These are phyloP conservation scores for Erebia palarica DNA, from an alignment of 2,888 invertebrate genomes.

Conservation along the genomic window DNA sequence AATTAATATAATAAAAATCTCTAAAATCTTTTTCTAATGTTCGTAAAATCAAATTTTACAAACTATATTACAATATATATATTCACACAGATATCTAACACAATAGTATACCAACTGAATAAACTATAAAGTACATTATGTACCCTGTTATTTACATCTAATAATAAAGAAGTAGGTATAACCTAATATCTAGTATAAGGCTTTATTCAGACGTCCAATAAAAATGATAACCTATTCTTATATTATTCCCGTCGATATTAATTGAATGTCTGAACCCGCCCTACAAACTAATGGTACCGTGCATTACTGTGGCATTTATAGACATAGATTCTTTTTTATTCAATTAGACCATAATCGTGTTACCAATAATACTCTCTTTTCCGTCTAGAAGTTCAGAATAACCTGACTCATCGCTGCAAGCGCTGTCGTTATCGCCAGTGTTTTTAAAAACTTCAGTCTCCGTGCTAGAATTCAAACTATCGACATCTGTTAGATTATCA, in stretches of 20 bases:
- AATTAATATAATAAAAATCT: slow-evolving; percentile 49
- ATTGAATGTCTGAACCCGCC: background rate
- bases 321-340: background rate
- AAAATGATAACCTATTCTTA: background rate
- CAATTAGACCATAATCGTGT: slow-evolving; percentile 74
- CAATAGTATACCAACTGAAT: slow-evolving; percentile 60
- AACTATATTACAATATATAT: slow-evolving; percentile 59
- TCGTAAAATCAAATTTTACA: slow-evolving; percentile 47
- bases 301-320: slow-evolving; percentile 35
- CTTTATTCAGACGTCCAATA: background rate
- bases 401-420: slow-evolving; percentile 95
- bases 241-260: background rate
- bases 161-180: slow-evolving; percentile 35
- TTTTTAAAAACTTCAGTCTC: slow-evolving; percentile 78
- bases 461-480: slow-evolving; percentile 67
- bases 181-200: slow-evolving; percentile 30
- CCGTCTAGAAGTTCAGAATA: slow-evolving; percentile 90
- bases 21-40: slow-evolving; percentile 33
- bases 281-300: slow-evolving; percentile 32
- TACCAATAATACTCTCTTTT: slow-evolving; percentile 76
- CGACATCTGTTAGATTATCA: slow-evolving; percentile 69
- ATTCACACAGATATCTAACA: slow-evolving; percentile 70
- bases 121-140: slow-evolving; percentile 51
- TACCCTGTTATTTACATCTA: slow-evolving; percentile 61
- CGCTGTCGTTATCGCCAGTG: slow-evolving; percentile 87